phyloP scores from a whole-genome alignment of 2,113 vertebrate genomes.

The Microcebus tavaratra region DNA sequence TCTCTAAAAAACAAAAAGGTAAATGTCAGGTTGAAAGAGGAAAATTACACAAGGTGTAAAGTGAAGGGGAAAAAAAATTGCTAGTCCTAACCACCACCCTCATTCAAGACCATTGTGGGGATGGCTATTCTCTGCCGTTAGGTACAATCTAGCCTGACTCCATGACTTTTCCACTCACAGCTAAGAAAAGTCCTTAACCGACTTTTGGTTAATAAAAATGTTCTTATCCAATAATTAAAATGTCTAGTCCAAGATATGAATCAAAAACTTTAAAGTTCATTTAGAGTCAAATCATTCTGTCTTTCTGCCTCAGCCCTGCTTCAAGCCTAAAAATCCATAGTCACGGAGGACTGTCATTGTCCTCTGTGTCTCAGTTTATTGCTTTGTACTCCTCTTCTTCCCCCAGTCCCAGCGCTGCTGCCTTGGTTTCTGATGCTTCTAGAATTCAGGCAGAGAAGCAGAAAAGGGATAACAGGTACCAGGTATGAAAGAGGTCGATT shows the following conservation, averaged over 20 bases:
- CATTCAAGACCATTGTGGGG: not conserved
- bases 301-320: not conserved
- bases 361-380: not conserved
- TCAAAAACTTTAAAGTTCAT: not conserved
- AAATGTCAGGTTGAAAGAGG: not conserved
- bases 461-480: not conserved
- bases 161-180: not conserved
- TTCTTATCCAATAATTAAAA: not conserved
- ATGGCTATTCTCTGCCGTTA: not conserved
- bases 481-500: not conserved
- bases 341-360: not conserved
- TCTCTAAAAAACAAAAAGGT: not conserved
- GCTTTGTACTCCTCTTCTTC: not conserved
- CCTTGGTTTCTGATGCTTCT: not conserved
- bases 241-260: not conserved
- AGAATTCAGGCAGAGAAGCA: not conserved
- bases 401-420: not conserved
- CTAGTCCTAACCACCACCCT: not conserved
- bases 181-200: not conserved
- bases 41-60: not conserved
- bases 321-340: not conserved
- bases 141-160: not conserved
- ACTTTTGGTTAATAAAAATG: not conserved
- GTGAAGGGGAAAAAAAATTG: not conserved
- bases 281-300: not conserved